phyloP scores from a whole-genome alignment of 2,797 vertebrate species.

The Labeo calbasu region DNA sequence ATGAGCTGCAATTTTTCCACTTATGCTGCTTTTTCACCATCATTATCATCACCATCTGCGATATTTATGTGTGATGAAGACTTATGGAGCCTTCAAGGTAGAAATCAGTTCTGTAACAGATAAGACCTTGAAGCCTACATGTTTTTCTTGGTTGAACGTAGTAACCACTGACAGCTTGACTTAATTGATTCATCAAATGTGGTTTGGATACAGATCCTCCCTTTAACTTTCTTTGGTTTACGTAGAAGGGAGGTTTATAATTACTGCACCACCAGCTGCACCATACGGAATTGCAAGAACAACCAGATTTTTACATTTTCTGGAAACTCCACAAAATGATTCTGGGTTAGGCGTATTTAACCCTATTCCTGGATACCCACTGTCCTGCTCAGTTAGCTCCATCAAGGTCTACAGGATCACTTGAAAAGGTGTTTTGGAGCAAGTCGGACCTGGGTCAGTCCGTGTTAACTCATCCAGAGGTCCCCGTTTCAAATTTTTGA shows the following conservation, averaged over 20 bases:
- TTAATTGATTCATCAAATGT: neutral
- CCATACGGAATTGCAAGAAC: neutral
- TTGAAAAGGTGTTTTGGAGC: neutral
- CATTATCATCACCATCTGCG: neutral
- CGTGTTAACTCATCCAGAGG: too few species aligned
- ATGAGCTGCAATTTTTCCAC: slow-evolving; percentile 17
- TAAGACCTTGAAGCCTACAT: neutral
- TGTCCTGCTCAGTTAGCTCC: neutral
- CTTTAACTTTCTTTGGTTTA: neutral
- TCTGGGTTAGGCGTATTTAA: neutral
- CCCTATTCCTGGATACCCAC: neutral
- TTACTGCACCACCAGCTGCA: neutral
- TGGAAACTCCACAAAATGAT: neutral
- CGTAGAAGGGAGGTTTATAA: neutral
- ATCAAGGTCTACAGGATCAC: neutral
- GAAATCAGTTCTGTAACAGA: neutral
- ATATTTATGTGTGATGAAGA: neutral
- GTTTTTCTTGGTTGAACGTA: neutral
- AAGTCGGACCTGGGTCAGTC: neutral
- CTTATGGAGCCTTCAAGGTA: neutral
- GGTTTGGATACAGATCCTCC: neutral
- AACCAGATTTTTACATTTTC: neutral
- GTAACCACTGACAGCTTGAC: neutral
- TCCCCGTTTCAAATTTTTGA: too few species aligned
- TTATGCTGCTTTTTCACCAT: neutral